Evolutionary conservation across 2,888 invertebrate species (phyloP).

Genomic region (Anthophora plumipes): DNA sequence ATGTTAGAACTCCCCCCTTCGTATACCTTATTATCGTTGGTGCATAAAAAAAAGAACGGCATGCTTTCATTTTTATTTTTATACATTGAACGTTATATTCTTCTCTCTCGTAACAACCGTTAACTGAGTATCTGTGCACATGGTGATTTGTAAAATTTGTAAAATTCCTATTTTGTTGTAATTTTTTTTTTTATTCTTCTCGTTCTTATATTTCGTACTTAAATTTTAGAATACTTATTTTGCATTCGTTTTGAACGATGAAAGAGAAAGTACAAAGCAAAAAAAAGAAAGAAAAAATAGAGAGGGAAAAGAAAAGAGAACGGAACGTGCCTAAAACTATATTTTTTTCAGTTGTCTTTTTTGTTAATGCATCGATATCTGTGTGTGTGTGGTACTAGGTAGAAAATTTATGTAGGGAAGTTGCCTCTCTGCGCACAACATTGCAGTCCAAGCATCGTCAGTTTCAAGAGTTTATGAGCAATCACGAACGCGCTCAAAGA

Average conservation of each 20-base stretch:
- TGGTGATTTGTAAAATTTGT: slow-evolving; percentile 1
- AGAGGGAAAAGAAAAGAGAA: neutral
- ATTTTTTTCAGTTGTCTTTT: slow-evolving; percentile 74
- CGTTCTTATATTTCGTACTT: neutral
- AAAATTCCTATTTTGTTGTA: neutral
- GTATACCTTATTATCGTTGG: neutral
- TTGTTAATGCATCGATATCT: slow-evolving; percentile 85
- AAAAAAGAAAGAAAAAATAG: neutral
- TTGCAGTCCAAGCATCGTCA: slow-evolving; percentile 84
- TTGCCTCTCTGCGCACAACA: slow-evolving; percentile 83
- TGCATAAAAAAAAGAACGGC: slow-evolving; percentile 31
- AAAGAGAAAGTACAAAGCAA: neutral
- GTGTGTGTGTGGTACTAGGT: slow-evolving; percentile 84
- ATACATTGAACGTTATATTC: neutral
- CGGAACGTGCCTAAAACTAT: slow-evolving; percentile 51
- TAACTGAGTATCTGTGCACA: slow-evolving; percentile 5
- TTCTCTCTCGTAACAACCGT: neutral
- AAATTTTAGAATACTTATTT: neutral
- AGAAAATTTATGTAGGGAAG: slow-evolving; percentile 85
- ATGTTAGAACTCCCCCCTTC: neutral
- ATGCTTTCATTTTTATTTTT: slow-evolving; percentile 33
- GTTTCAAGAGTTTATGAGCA: slow-evolving; percentile 82
- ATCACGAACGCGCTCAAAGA: slow-evolving; percentile 79
- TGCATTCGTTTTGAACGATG: no score
- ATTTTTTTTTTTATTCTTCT: neutral